phyloP scores from a whole-genome alignment of 2,113 vertebrate species.

The Gymnocephalus cernua region DNA sequence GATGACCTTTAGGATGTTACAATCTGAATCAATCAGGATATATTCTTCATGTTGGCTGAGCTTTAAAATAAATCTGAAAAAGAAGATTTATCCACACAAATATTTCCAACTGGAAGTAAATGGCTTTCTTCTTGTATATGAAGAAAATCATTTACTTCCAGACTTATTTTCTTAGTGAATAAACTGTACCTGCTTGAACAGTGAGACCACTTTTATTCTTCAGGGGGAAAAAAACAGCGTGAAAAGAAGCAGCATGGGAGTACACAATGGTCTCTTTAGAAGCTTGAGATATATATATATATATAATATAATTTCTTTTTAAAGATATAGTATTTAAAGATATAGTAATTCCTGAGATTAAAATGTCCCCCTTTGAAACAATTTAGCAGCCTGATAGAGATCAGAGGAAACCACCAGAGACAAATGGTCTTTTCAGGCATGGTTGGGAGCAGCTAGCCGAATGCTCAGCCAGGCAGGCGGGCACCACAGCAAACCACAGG shows the following conservation, averaged over 20 bases:
- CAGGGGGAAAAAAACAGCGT: background rate
- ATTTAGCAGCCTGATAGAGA: constrained; percentile 27
- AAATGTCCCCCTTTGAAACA: constrained; percentile 11
- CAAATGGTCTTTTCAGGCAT: constrained; percentile 22
- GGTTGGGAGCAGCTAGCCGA: constrained; percentile 2
- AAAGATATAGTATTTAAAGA: constrained; percentile 28
- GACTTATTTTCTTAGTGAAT: background rate
- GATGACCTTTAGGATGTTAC: background rate
- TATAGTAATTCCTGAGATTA: background rate
- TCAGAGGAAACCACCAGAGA: constrained; percentile 40
- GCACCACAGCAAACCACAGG: constrained; percentile 39
- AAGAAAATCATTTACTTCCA: background rate
- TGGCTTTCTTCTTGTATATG: too few species aligned
- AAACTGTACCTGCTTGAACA: background rate
- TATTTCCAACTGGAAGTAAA: background rate
- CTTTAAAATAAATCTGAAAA: background rate
- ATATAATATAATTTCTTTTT: too few species aligned
- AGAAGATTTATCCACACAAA: too few species aligned
- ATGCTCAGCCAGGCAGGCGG: constrained; percentile 22
- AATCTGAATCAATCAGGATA: background rate
- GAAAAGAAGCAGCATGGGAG: background rate
- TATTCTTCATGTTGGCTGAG: background rate
- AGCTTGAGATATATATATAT: background rate
- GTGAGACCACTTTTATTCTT: constrained; percentile 1
- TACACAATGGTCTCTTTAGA: background rate